Conservation (phyloP, 2,888 invertebrate genomes). For the Uloborus plumipes region DNA sequence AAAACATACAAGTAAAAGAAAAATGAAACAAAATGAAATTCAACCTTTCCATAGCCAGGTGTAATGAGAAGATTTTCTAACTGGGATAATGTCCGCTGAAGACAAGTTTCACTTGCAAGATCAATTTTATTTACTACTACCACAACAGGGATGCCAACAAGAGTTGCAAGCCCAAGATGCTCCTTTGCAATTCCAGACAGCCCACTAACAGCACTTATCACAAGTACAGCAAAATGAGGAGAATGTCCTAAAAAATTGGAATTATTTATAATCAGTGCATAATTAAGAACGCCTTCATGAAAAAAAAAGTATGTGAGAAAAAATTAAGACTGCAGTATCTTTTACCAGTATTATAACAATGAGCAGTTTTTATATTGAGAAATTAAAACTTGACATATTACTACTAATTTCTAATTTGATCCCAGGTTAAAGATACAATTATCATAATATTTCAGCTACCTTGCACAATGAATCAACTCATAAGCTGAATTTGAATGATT, state of each 20-base stretch:
- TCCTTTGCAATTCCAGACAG: conserved; percentile 81
- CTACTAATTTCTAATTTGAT: not conserved
- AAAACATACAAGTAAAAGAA: conserved; percentile 63
- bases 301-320: not conserved
- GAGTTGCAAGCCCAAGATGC: conserved; percentile 81
- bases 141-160: conserved; percentile 81
- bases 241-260: conserved; percentile 78
- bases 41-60: conserved; percentile 75
- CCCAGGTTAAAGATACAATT: not conserved
- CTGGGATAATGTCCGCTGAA: conserved; percentile 71
- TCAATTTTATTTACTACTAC: conserved; percentile 95
- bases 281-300: not conserved
- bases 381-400: not conserved
- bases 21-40: too few relatives aligned
- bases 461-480: too few relatives aligned
- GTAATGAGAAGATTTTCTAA: conserved; percentile 78
- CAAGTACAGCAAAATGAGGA: conserved; percentile 91
- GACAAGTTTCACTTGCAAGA: conserved; percentile 75
- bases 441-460: too few relatives aligned
- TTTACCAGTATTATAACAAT: not conserved
- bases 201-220: conserved; percentile 84
- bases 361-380: not conserved
- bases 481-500: too few relatives aligned
- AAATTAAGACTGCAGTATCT: not conserved
- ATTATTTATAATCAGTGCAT: not conserved